Evolutionary conservation across 1,140 invertebrate species (phyloP).

Genomic region (Bemisia tabaci): DNA sequence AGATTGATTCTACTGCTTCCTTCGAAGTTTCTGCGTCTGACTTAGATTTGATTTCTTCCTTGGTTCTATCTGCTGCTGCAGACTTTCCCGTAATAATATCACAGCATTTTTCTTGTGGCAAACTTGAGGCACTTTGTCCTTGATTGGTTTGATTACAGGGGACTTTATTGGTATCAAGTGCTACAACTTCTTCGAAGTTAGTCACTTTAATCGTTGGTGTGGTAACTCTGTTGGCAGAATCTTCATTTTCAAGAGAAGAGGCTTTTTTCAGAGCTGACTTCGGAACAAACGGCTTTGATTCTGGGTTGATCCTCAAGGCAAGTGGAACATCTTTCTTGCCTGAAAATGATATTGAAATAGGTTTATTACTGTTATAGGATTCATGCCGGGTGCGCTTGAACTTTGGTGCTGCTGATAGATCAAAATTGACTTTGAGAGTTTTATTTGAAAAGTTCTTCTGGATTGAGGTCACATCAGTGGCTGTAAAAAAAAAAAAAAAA

Average conservation of each 20-base stretch:
- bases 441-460: background rate
- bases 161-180: no score
- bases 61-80: no score
- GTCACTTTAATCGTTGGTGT: background rate
- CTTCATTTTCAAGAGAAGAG: background rate
- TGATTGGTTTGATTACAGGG: no score
- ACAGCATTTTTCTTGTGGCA: no score
- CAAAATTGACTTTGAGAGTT: background rate
- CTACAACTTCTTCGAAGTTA: no score
- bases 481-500: no score
- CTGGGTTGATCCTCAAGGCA: background rate
- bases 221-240: background rate
- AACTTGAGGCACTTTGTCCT: no score
- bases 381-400: background rate
- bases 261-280: background rate
- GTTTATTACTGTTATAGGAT: background rate
- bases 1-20: no score
- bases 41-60: no score
- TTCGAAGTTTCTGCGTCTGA: no score
- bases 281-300: background rate
- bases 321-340: background rate
- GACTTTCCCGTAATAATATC: no score
- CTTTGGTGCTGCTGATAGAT: background rate
- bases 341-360: background rate
- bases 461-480: no score